These are phyloP conservation scores for Ericerus pela DNA, from an alignment of 1,140 invertebrate species.

Conservation along the genomic window DNA sequence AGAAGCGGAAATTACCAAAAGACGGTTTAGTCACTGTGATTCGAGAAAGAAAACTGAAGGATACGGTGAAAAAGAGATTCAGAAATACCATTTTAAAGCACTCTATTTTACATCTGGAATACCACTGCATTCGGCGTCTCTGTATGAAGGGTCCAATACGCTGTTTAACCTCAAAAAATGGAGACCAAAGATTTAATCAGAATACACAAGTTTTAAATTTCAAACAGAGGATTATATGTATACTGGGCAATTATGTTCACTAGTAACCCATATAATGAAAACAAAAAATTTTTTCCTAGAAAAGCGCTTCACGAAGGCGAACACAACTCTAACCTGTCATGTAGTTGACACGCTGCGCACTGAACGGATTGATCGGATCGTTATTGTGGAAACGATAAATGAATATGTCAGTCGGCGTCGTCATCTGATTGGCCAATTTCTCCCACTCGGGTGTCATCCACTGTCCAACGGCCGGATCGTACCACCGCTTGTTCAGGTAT, in stretches of 20 bases:
- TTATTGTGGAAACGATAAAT: conserved; percentile 84
- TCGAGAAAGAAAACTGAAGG: too few relatives aligned
- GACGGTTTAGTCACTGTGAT: too few relatives aligned
- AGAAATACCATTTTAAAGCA: too few relatives aligned
- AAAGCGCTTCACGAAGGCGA: neutral
- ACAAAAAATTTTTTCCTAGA: neutral
- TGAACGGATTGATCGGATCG: conserved; percentile 70
- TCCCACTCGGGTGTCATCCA: conserved; percentile 92
- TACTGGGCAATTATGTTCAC: neutral
- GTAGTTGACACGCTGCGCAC: conserved; percentile 46
- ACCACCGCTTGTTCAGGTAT: conserved; percentile 67
- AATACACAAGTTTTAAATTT: neutral
- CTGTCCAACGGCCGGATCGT: conserved; percentile 82
- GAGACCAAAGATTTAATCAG: too few relatives aligned
- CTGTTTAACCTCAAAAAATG: too few relatives aligned
- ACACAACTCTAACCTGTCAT: conserved; percentile 45
- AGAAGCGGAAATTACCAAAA: too few relatives aligned
- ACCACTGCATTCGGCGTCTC: too few relatives aligned
- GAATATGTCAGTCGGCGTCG: conserved; percentile 72
- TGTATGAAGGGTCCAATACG: too few relatives aligned
- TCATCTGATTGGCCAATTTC: conserved; percentile 59
- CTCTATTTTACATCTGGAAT: too few relatives aligned
- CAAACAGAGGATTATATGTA: neutral
- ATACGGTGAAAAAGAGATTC: too few relatives aligned
- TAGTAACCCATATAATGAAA: neutral